A percentile compares a stretch with the other conserved stretches of the same genome.
Evolutionary conservation across 2,113 vertebrate genomes (phyloP).

Genomic region (Vulpes ferrilata): DNA sequence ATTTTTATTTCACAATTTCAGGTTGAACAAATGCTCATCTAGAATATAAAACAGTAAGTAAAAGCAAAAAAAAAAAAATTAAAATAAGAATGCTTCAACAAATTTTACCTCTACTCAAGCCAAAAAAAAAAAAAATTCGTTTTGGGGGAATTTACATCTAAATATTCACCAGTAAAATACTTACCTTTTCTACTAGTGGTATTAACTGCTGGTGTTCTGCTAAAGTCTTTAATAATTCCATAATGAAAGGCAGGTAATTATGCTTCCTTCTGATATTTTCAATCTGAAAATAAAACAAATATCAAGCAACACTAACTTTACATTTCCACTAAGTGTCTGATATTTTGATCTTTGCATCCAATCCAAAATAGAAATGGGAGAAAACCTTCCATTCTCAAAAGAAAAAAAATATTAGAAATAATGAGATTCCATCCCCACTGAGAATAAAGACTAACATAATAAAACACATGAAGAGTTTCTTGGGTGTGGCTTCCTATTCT

Average conservation of each 20-base stretch:
- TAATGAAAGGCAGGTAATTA: slow-evolving; percentile 99
- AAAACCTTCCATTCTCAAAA: background rate
- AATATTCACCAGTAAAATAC: slow-evolving; percentile 53
- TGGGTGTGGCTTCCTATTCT: background rate
- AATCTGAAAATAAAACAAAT: slow-evolving; percentile 89
- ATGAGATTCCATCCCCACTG: background rate
- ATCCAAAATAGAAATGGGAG: slow-evolving; percentile 43
- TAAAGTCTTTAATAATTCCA: slow-evolving; percentile 98
- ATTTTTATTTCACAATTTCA: background rate
- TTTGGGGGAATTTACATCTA: background rate
- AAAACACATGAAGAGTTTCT: background rate
- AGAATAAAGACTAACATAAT: slow-evolving; percentile 37
- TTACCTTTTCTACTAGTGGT: slow-evolving; percentile 98
- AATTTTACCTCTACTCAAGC: slow-evolving; percentile 28
- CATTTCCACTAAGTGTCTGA: slow-evolving; percentile 40
- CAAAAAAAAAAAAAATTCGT: background rate
- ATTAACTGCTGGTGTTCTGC: slow-evolving; percentile 99
- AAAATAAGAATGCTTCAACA: slow-evolving; percentile 32
- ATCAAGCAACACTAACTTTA: background rate
- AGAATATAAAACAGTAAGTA: background rate
- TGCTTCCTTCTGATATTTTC: slow-evolving; percentile 99
- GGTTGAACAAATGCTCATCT: background rate
- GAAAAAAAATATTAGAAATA: slow-evolving; percentile 53
- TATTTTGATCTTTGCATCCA: slow-evolving; percentile 36
- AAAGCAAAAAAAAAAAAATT: slow-evolving; percentile 3